Base-by-base conservation (phyloP, 1,140 invertebrate genomes). In the Helicoverpa armigera region DNA sequence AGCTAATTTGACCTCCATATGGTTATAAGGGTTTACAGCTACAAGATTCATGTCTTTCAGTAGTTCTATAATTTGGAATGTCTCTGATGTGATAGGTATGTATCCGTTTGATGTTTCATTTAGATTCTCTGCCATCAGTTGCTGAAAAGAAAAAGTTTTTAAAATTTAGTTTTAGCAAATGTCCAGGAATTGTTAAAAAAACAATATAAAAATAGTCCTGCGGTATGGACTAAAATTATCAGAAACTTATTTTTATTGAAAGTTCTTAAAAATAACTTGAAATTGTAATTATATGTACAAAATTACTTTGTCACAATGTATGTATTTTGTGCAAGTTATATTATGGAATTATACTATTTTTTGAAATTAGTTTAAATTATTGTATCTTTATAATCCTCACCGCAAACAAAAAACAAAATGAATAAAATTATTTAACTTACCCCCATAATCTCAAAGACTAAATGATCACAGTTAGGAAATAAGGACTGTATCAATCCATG, bases 1-100 rank as follows among this genome's bases (percentile, higher is more conserved):
- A 79, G 90, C 87, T 35, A 94, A 80, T 86, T 93, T 92, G 2
- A 92, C 87, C 86, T 94, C 88, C 83, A 86, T 88, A 63, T 90
- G 89, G 73, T 94, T 93, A 51, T 94, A 93, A 18, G 92, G 92
- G 72, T 94, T 93, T 12, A 75, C 60, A 4, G 86, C 86, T 0
- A 92, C 86, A 73, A 94, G 86, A 48, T 92, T 92, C 69, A 88
- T 88, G 58, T 94, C 91, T 65, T 85, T 89, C 12, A 94, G 72
- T 5, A 92, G 16, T 83, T 91, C 87, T 48, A 92, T 84, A 13
- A 90, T 73, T 7, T 77, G 51, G 35, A 85, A 91, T 56, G 89
- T 91, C 43, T 92, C 89, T 61, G 88, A 50, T 9, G 89, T 92
- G 0, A 92, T 87, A 14, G 61, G 79, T n/a, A 93, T 83, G 61